phyloP scores from a whole-genome alignment of 2,888 invertebrate species.

The Diploptera punctata region DNA sequence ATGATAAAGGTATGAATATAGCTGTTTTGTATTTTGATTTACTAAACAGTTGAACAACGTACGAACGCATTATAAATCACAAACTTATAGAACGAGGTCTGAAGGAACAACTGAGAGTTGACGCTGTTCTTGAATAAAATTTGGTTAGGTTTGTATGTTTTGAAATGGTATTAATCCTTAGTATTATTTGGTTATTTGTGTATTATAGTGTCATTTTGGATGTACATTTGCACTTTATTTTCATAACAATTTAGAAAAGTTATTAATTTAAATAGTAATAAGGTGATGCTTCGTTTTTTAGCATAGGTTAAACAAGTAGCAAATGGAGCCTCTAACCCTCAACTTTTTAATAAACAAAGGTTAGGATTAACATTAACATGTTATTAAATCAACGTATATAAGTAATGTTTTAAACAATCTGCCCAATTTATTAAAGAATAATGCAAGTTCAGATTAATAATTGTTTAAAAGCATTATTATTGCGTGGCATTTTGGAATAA shows the following conservation, averaged over 20 bases:
- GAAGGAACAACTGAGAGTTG: conserved; percentile 51
- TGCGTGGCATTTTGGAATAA: no score
- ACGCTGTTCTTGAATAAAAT: conserved; percentile 53
- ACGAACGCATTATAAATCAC: no score
- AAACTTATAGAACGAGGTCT: conserved; percentile 10
- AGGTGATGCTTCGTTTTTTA: not conserved
- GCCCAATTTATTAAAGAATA: no score
- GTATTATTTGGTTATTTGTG: not conserved
- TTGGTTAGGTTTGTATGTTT: conserved; percentile 57
- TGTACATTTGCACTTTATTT: not conserved
- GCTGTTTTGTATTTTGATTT: no score
- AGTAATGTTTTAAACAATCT: no score
- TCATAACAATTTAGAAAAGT: no score
- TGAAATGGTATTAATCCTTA: conserved; percentile 45
- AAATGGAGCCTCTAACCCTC: conserved; percentile 27
- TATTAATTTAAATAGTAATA: not conserved
- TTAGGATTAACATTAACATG: not conserved
- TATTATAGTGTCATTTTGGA: not conserved
- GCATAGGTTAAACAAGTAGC: conserved; percentile 25
- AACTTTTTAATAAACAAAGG: conserved; percentile 24
- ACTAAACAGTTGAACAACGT: no score
- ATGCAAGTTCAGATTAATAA: no score
- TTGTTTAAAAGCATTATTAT: no score
- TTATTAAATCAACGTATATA: no score
- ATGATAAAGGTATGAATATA: no score